Base-by-base conservation (phyloP, 2,113 vertebrate genomes). In the Triplophysa rosa region DNA sequence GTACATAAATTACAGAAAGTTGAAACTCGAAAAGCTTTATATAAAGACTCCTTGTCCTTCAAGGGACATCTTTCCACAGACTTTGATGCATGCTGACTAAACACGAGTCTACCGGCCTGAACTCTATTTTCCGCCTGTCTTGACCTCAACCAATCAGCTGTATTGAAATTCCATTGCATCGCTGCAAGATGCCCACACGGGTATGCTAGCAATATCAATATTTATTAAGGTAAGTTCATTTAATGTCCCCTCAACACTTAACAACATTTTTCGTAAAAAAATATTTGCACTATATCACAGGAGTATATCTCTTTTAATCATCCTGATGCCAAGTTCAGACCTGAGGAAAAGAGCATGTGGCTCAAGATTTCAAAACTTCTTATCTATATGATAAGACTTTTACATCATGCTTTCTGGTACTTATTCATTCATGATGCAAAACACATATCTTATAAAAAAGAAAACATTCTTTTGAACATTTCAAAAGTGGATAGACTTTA, bases 391-490 rank as follows among this genome's bases (percentile, higher is more conserved):
- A 29, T 3, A 2, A 29, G 26, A 29, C 24, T 24, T 1, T 24
- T 2, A 24, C 24, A 24, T 1, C 37, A 59, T 21, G 21, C 72
- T 75, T 59, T 63, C 59, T 64, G 23, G 21, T 19, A 21, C 40
- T 74, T 12, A 74, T 62, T 74, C 42, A 74, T 62, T 74, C n/a
- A 74, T 62, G 72, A 47, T n/a, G 21, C 52, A 65, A 49, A 56
- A 64, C 29, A 52, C 24, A 76, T 76, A 24, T 10, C 17, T 54
- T 24, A 17, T 21, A 52, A n/a, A 7, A 29, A 29, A n/a, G n/a
- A n/a, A n/a, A n/a, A n/a, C n/a, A n/a, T n/a, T n/a, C n/a, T n/a
- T n/a, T n/a, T n/a, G n/a, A n/a, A n/a, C n/a, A 26, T 26, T 26
- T 26, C 26, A 26, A 26, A 26, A 26, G 26, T 26, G 26, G 26